Percentiles rank a stretch among this genome's conserved stretches.
phyloP scores from a whole-genome alignment of 2,113 vertebrate species.

The Protobothrops mucrosquamatus region DNA sequence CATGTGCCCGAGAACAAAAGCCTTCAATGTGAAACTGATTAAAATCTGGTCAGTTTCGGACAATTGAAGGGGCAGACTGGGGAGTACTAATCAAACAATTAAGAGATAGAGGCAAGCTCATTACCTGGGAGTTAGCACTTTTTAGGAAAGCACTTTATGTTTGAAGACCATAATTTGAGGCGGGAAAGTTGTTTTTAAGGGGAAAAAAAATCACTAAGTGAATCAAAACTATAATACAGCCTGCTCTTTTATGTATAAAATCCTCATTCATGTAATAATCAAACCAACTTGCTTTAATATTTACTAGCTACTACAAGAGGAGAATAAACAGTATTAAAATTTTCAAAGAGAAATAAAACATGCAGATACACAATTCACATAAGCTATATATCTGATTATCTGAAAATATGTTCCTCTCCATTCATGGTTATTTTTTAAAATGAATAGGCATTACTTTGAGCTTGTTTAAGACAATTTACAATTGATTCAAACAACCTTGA shows the following conservation, averaged over 20 bases:
- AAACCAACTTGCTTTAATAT: constrained; percentile 37
- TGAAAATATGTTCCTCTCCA: neutral
- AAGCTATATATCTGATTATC: neutral
- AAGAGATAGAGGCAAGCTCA: no score
- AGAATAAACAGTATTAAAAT: constrained; percentile 4
- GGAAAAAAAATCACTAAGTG: constrained; percentile 34
- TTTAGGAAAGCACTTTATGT: neutral
- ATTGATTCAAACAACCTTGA: neutral
- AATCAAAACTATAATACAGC: constrained; percentile 24
- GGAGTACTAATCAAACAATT: no score
- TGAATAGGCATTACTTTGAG: neutral
- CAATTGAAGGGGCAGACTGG: no score
- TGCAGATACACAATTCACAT: neutral
- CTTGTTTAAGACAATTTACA: neutral
- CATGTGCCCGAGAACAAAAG: no score
- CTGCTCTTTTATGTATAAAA: constrained; percentile 38
- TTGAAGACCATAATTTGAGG: constrained; percentile 40
- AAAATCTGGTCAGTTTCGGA: no score
- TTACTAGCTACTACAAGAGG: constrained; percentile 2
- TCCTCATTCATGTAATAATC: constrained; percentile 36
- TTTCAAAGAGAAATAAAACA: neutral
- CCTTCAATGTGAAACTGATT: no score
- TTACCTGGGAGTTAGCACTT: no score
- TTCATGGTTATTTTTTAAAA: neutral
- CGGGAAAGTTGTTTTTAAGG: constrained; percentile 29